phyloP scores from a whole-genome alignment of 2,113 vertebrate species.

The Limanda limanda region DNA sequence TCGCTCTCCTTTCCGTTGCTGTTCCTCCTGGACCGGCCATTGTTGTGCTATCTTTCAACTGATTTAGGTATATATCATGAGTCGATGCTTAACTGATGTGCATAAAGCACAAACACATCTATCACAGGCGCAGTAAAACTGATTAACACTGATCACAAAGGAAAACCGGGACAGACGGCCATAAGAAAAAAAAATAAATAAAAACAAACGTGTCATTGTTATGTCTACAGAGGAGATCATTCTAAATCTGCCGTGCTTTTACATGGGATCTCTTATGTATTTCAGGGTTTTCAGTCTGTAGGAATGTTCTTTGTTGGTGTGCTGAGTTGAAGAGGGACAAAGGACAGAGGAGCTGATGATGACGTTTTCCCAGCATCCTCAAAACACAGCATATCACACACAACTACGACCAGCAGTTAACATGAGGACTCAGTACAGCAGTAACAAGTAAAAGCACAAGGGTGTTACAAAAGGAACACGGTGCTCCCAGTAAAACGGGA shows the following conservation, averaged over 20 bases:
- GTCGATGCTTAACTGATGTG: slow-evolving; percentile 32
- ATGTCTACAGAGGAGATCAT: slow-evolving; percentile 12
- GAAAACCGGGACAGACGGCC: slow-evolving; percentile 30
- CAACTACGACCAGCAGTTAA: slow-evolving; percentile 9
- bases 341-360: slow-evolving; percentile 2
- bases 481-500: slow-evolving; percentile 36
- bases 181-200: background rate
- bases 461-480: slow-evolving; percentile 18
- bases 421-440: background rate
- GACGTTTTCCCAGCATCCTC: background rate
- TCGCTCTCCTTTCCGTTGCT: background rate
- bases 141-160: slow-evolving; percentile 57
- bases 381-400: slow-evolving; percentile 1
- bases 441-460: slow-evolving; percentile 16
- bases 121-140: slow-evolving; percentile 55
- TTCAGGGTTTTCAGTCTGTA: background rate
- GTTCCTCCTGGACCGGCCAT: slow-evolving; percentile 18
- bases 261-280: background rate
- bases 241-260: slow-evolving; percentile 6
- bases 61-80: slow-evolving; percentile 36
- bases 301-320: background rate
- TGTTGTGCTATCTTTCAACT: slow-evolving; percentile 64
- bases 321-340: background rate
- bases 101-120: slow-evolving; percentile 35
- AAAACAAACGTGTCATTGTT: slow-evolving; percentile 16